Conservation (phyloP, 1,140 invertebrate genomes). For the Bombus breviceps region DNA sequence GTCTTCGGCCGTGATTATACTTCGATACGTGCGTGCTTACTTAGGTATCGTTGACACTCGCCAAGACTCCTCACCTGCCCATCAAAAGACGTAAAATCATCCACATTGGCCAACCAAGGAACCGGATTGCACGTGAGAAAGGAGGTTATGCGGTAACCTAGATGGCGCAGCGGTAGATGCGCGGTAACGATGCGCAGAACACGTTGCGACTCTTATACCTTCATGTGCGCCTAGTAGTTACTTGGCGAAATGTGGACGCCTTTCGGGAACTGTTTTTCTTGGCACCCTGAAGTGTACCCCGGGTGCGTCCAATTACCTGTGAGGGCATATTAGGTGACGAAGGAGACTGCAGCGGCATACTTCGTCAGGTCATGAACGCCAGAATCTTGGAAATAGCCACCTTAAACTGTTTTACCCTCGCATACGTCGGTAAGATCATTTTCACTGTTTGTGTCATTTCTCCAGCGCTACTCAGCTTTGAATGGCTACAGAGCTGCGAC, state of each 20-base stretch:
- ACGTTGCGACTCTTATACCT: not conserved
- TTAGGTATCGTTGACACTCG: constrained; percentile 80
- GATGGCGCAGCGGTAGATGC: not conserved
- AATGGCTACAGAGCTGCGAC: no score
- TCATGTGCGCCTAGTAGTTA: constrained; percentile 69
- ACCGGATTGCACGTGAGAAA: constrained; percentile 64
- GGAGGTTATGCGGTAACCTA: not conserved
- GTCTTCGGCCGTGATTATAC: constrained; percentile 61
- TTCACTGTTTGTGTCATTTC: no score
- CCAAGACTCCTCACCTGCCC: constrained; percentile 83
- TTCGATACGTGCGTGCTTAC: constrained; percentile 52
- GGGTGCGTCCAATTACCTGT: constrained; percentile 50
- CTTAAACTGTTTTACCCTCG: constrained; percentile 13
- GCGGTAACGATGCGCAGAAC: not conserved
- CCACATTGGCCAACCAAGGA: constrained; percentile 80
- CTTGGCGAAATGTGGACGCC: constrained; percentile 82
- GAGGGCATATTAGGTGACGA: constrained; percentile 38
- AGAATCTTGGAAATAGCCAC: not conserved
- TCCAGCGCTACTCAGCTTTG: no score
- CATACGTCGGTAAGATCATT: constrained; percentile 8
- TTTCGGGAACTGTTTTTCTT: constrained; percentile 78
- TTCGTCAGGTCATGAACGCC: not conserved
- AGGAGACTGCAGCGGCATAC: not conserved
- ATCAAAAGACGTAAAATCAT: constrained; percentile 83
- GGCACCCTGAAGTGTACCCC: constrained; percentile 68